Base-by-base conservation (phyloP, 2,888 invertebrate species). In the Lathronympha strigana region DNA sequence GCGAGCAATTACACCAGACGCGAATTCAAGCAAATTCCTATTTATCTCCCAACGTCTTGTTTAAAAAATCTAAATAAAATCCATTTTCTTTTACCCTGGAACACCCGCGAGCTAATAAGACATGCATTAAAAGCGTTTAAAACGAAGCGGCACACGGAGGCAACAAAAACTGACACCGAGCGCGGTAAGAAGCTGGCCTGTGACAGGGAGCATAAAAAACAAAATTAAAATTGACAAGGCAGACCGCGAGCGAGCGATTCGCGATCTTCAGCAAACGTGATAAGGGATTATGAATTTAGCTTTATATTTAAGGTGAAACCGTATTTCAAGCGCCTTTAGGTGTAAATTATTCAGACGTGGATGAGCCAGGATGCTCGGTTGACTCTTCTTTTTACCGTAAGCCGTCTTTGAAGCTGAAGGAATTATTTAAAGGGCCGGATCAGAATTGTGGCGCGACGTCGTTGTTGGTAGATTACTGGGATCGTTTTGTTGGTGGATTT, bases 341-440 rank as follows among this genome's bases (percentile, higher is more conserved):
- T 87, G 89, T 90, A 88, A 90, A 90, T 90, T 88, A 90, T 90
- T 90, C 87, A 90, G 84, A 86, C 78, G 75, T 77, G 78, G 83
- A 81, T 88, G 86, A 86, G 87, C 87, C 82, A 70, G 77, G 78
- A 81, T 78, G 83, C 82, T 79, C 72, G 76, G 77, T 80, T 82
- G 83, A 81, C 78, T 82, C 79, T 77, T 81, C 78, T 83, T 86
- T 86, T 88, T 87, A 82, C 85, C 79, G 78, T 82, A 82, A 84
- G 83, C 80, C 81, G 81, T 81, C 81, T 83, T 84, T 84, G 84
- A 86, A 85, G 86, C 82, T 79, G 82, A 79, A 78, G 79, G 85
- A 84, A 87, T 87, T 85, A 84, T 84, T 83, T 82, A 82, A 79
- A 77, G 76, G 77, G 78, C 71, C 74, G 78, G 82, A 80, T 84